Evolutionary conservation across 2,888 invertebrate genomes (phyloP).

Genomic region (Malthinus flaveolus): DNA sequence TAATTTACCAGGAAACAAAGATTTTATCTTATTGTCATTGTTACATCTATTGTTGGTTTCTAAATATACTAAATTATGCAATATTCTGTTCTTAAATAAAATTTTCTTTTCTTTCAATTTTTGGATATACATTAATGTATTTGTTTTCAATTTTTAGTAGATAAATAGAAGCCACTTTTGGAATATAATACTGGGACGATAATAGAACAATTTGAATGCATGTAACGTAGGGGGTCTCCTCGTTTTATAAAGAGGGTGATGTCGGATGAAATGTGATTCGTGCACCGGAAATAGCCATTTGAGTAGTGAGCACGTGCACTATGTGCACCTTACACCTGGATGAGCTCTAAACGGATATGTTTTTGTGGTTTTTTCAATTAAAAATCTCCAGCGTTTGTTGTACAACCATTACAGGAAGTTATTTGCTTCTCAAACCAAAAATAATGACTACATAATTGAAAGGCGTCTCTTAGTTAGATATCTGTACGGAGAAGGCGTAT

Average conservation of each 20-base stretch:
- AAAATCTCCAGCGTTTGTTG: not conserved
- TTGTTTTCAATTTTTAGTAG: conserved; percentile 1
- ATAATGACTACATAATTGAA: too few species aligned
- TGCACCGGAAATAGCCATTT: conserved; percentile 33
- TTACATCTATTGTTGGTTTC: too few species aligned
- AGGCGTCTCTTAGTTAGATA: too few species aligned
- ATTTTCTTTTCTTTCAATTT: too few species aligned
- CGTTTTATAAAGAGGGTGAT: conserved; percentile 11
- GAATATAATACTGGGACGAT: conserved; percentile 19
- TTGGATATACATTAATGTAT: not conserved
- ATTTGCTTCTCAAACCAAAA: not conserved
- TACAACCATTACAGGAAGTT: not conserved
- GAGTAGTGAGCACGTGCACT: conserved; percentile 33
- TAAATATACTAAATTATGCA: too few species aligned
- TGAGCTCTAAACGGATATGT: conserved; percentile 27
- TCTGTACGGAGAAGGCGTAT: too few species aligned
- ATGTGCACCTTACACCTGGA: conserved; percentile 26
- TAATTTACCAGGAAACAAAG: too few species aligned
- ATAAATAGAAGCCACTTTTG: conserved; percentile 3
- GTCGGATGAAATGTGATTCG: conserved; percentile 22
- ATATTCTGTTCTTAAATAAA: too few species aligned
- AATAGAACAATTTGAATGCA: conserved; percentile 23
- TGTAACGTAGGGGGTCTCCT: conserved; percentile 22
- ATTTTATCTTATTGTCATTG: too few species aligned
- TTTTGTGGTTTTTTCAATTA: conserved; percentile 27